Percentiles rank a stretch among this genome's conserved stretches.
Evolutionary conservation across 1,140 invertebrate genomes (phyloP).

Genomic region (Steinernema feltiae): DNA sequence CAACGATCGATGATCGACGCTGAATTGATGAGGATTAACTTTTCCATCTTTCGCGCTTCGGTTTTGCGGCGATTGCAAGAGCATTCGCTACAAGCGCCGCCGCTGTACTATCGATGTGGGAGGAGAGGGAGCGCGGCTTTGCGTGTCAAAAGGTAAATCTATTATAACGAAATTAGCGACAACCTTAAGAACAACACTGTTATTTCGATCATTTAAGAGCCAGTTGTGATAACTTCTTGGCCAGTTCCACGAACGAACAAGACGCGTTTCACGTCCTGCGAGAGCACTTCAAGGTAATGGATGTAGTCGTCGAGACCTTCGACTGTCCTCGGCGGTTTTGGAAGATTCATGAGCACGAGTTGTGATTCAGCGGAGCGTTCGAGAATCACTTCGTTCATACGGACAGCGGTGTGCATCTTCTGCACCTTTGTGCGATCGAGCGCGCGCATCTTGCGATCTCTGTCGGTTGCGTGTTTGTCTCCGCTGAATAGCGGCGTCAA

Average conservation of each 20-base stretch:
- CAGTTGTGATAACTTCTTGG: constrained; percentile 93
- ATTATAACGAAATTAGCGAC: no score
- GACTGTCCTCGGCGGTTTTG: constrained; percentile 75
- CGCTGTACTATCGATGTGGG: no score
- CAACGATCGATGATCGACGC: no score
- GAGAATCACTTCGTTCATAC: constrained; percentile 93
- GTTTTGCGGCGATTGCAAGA: no score
- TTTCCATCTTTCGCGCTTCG: no score
- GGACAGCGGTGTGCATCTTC: constrained; percentile 95
- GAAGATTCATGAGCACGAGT: constrained; percentile 93
- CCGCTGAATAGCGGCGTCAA: neutral
- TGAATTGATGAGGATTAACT: no score
- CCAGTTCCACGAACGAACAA: constrained; percentile 94
- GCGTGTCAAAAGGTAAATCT: no score
- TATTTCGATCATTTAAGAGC: no score
- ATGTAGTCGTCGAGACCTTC: constrained; percentile 44
- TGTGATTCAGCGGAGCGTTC: constrained; percentile 92
- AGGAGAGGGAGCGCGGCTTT: no score
- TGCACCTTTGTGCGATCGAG: constrained; percentile 34
- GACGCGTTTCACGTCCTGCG: constrained; percentile 88
- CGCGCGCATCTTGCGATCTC: neutral
- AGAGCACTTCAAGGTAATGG: constrained; percentile 73
- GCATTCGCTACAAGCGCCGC: no score
- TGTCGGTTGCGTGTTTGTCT: neutral
- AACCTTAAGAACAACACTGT: no score